phyloP scores from a whole-genome alignment of 2,113 vertebrate genomes.

The Sakesphorus luctuosus region DNA sequence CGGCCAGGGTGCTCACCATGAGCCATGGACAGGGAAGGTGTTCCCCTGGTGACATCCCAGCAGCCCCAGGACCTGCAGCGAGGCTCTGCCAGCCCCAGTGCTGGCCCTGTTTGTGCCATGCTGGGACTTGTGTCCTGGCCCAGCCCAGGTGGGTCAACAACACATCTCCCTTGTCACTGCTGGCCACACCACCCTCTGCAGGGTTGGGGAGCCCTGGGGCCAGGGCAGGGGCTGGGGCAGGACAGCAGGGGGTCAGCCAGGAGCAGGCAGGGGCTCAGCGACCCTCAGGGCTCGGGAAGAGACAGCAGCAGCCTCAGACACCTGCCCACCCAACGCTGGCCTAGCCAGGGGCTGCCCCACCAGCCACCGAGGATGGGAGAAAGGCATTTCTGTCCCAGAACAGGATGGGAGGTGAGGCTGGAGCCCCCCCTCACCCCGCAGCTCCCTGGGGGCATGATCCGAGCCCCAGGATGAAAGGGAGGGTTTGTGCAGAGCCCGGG shows the following conservation, averaged over 20 bases:
- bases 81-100: too few relatives aligned
- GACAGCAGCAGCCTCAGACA: background rate
- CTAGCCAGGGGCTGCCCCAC: background rate
- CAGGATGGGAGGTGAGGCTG: rapidly evolving
- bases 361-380: background rate
- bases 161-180: background rate
- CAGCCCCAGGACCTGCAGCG: background rate
- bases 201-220: background rate
- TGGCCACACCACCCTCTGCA: background rate
- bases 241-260: background rate
- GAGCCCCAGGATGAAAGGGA: background rate
- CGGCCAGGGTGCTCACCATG: background rate
- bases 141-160: background rate
- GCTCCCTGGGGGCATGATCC: rapidly evolving
- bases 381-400: background rate
- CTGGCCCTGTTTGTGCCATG: rapidly evolving
- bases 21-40: rapidly evolving
- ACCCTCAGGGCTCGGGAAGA: rapidly evolving
- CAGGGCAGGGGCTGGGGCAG: background rate
- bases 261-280: background rate
- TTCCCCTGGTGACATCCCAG: rapidly evolving
- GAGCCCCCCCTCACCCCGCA: rapidly evolving
- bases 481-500: background rate
- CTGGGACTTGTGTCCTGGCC: too few relatives aligned
- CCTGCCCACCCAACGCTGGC: background rate